Conservation (phyloP, 2,113 vertebrate species). For the Cettia cetti region DNA sequence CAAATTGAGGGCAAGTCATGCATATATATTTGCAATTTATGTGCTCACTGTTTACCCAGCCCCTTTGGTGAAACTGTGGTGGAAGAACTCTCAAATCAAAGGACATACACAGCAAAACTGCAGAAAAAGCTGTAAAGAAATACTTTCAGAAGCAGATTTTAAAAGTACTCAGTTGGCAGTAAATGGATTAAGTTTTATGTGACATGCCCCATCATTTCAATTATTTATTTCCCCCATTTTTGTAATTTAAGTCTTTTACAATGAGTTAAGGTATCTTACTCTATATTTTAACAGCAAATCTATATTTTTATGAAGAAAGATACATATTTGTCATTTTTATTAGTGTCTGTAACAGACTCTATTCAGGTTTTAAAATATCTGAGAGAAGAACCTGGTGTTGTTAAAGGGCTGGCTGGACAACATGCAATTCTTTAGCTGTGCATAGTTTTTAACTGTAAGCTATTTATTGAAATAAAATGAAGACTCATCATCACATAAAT, state of each 20-base stretch:
- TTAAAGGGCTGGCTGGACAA: background rate
- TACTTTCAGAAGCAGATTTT: background rate
- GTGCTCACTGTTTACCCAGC: background rate
- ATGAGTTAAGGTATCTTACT: background rate
- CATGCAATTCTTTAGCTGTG: background rate
- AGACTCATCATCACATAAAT: slow-evolving; percentile 54
- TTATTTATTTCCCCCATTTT: slow-evolving; percentile 10
- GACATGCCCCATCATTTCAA: background rate
- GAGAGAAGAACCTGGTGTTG: background rate
- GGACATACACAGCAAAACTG: background rate
- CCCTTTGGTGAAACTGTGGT: background rate
- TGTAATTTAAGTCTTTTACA: slow-evolving; percentile 36
- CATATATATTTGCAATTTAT: slow-evolving; percentile 50
- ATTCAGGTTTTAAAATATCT: background rate
- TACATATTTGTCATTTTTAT: slow-evolving; percentile 37
- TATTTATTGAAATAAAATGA: slow-evolving; percentile 39
- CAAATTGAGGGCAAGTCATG: slow-evolving; percentile 24
- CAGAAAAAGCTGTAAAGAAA: background rate
- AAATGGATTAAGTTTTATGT: background rate
- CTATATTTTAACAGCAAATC: slow-evolving; percentile 14
- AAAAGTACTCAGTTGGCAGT: background rate
- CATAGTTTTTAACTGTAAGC: background rate
- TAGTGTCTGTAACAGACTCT: background rate
- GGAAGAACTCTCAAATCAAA: background rate
- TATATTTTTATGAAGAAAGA: slow-evolving; percentile 28